Base-by-base conservation (phyloP, 2,888 invertebrate genomes). In the Ectobius pallidus region DNA sequence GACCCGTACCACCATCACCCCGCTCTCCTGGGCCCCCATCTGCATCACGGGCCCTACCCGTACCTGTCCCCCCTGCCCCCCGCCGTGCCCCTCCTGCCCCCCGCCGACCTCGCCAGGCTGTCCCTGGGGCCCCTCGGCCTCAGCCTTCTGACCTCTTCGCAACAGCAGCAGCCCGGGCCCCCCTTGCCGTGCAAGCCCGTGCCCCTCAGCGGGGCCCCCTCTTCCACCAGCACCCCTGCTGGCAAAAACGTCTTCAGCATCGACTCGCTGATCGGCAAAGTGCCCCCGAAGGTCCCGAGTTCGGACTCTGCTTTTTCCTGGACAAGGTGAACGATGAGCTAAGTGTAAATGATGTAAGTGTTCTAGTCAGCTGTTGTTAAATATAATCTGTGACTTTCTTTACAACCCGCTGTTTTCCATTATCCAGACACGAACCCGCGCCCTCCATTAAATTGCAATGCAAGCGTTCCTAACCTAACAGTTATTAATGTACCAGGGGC, bases 61-160 rank as follows among this genome's bases (percentile, higher is more conserved):
- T 79, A 79, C 68, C 76, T 79, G 61, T 77, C 79, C 1, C 85
- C 85, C 7, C 79, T 83, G 18, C 84, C 84, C 11, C 80, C 78
- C 44, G 83, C 82, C 30, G 79, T 86, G 52, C 86, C 87, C 6
- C 80, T 87, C 18, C 84, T 90, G 16, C 88, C 89, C 63, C 90
- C 90, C 62, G 86, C 89, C 71, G 86, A 91, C 46, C 81, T 91
- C 34, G 86, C 90, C 20, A 85, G 90, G 0, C 84, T 90, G 18
- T 86, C 87, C 1, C 81, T 89, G 11, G 82, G 83, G 3, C 83
- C 83, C 75, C 79, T 85, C 62, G 82, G 84, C 0, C 78, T 85
- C 18, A 77, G 83, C 42, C 82, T 83, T 34, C 85, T 84, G 0
- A 84, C 87, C 76, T 81, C 81, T 1, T 78, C 79, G 44, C 78